Evolutionary conservation across 1,140 invertebrate species (phyloP).

Genomic region (Acyrthosiphon pisum): DNA sequence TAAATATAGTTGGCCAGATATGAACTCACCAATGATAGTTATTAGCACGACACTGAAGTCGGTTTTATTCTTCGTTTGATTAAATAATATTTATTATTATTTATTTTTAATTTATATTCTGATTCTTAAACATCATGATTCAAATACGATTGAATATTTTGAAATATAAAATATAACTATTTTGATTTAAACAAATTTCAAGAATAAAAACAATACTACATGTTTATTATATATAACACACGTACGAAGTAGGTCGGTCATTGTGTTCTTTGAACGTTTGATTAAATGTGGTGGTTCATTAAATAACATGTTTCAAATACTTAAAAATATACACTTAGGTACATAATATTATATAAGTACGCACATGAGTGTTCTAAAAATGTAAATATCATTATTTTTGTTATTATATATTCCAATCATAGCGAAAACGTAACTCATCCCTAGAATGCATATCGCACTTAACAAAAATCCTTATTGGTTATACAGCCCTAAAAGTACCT

Average conservation of each 20-base stretch:
- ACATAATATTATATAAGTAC: not conserved
- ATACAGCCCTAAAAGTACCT: not conserved
- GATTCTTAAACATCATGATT: not conserved
- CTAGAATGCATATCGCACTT: too few relatives aligned
- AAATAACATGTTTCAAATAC: not conserved
- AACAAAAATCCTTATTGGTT: not conserved
- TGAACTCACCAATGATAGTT: too few relatives aligned
- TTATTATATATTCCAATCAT: not conserved
- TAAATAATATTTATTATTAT: too few relatives aligned
- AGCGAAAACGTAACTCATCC: not conserved
- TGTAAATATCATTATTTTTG: not conserved
- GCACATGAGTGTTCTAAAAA: not conserved
- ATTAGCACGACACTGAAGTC: too few relatives aligned
- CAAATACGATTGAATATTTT: not conserved
- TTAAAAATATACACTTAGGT: not conserved
- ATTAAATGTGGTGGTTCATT: not conserved
- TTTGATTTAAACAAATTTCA: not conserved
- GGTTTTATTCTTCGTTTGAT: too few relatives aligned
- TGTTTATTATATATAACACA: not conserved
- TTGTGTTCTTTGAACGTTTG: not conserved
- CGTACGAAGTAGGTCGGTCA: not conserved
- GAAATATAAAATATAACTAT: not conserved
- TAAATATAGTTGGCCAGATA: too few relatives aligned
- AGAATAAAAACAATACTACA: not conserved
- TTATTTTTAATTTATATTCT: not conserved